Evolutionary conservation across 2,797 vertebrate species (phyloP), one percentile per base, ranked within the genome.

Genomic region (Leptodactylus fallax): DNA sequence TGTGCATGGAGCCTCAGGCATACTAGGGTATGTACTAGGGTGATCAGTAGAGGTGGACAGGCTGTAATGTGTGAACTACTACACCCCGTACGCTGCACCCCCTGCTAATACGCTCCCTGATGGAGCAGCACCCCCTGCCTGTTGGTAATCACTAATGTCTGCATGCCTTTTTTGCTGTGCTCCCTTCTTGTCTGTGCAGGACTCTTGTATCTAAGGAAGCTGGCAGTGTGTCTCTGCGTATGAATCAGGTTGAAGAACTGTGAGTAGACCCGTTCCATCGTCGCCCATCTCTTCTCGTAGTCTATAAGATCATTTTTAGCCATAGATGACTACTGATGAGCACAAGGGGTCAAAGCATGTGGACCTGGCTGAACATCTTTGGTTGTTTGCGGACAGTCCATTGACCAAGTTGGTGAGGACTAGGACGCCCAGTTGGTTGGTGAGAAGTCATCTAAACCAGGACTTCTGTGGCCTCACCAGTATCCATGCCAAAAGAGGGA

Each of bases 161-260:
- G 95, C 96, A 92, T 96, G 95, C 95, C 86, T 96, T 95, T 85
- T 83, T 86, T 96, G 95, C 95, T 96, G 95, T 95, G 91, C 94
- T 93, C 93, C 95, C 91, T 77, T 93, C 93, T 89, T 93, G 91
- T 94, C 93, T 94, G 95, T 95, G 92, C 95, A 96, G 97, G 97
- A 97, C 97, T 94, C 96, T 96, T 91, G 93, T 97, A 95, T 96
- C 97, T 97, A 99, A 99, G 97, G 98, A 99, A 95, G 95, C 96
- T 93, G 98, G 98, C 97, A 99, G 98, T 93, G 98, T 99, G 85
- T 99, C 98, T 96, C 97, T 98, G 91, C 98, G 98, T 96, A 99
- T 99, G 98, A 98, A 98, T 96, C 98, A 99, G 98, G 98, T 99
- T 94, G 97, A 98, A 96, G 98, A 99, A 97, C 97, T 99, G 98